Conservation (phyloP, 2,113 vertebrate species). For the Rhea pennata region DNA sequence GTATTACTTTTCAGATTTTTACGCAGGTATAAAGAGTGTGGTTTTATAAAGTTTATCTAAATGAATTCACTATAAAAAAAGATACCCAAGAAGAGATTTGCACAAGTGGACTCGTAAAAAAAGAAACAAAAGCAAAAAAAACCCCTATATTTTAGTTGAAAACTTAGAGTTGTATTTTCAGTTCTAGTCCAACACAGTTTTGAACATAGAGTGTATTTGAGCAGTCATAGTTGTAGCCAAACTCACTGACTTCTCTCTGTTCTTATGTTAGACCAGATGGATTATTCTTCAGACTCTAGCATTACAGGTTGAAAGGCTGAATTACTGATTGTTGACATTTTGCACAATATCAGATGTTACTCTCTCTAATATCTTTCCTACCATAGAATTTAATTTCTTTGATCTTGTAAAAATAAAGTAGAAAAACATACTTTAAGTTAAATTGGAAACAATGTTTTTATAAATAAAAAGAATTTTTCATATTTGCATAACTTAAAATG, state of each 20-base stretch:
- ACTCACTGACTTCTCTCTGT: background rate
- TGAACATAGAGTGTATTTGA: background rate
- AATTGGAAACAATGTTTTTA: background rate
- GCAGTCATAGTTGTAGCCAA: background rate
- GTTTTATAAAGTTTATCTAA: background rate
- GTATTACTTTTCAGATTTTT: background rate
- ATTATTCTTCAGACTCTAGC: background rate
- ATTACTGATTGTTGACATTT: conserved; percentile 29
- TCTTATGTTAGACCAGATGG: background rate
- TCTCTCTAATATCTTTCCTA: background rate
- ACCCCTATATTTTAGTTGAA: background rate
- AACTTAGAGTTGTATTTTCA: background rate
- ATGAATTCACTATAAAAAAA: background rate
- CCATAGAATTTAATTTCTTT: background rate
- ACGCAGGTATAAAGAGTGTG: background rate
- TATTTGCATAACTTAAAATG: conserved; percentile 54
- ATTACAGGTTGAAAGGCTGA: background rate
- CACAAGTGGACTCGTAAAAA: background rate
- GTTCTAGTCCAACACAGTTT: background rate
- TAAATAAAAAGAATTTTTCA: background rate
- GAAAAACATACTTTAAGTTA: background rate
- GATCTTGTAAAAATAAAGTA: background rate
- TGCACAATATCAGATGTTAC: background rate
- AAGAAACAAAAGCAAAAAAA: background rate
- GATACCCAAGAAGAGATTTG: background rate